Base-by-base conservation (phyloP, 1,140 invertebrate species). In the Meloidogyne floridensis region DNA sequence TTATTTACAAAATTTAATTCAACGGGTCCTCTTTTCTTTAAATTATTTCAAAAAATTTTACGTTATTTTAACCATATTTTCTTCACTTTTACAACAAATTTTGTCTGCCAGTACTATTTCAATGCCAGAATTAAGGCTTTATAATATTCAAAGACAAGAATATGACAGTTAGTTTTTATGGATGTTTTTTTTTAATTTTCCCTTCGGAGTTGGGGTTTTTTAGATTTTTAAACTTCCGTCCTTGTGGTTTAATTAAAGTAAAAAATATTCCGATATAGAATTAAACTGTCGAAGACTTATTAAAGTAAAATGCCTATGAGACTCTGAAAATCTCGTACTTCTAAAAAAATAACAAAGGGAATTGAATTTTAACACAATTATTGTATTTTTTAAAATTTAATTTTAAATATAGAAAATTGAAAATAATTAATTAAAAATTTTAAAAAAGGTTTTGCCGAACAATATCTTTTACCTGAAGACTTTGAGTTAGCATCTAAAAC, bases 381-480 rank as follows among this genome's bases (percentile, higher is more conserved):
- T 0, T 20, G n/a, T n/a, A n/a, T 20, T 20, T 20, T 20, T 20
- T 32, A 32, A n/a, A n/a, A 32, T 32, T 32, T 32, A 32, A 32
- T 2, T 32, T 32, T 32, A 32, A 32, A 32, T 32, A 32, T 32
- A 1, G 32, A 32, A 32, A 32, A 1, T 32, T 32, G 32, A 32
- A 32, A 32, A 32, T 32, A 32, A 32, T 32, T 32, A 32, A 32
- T 32, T 32, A 1, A 32, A 32, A 32, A 32, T 32, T 32, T 32
- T 1, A 32, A 32, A 32, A 72, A 72, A 82, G 81, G 32, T 53
- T 70, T 81, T 69, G 81, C 81, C 13, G 75, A 83, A 72, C 83
- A 84, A 51, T 89, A 87, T 80, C 80, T 89, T 15, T 72, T 88
- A 32, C 88, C 88, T 13, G 83, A 90, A 78, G 88, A 89, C 75